These are phyloP conservation scores for Eupithecia dodoneata DNA, from an alignment of 2,888 invertebrate species.

Conservation along the genomic window DNA sequence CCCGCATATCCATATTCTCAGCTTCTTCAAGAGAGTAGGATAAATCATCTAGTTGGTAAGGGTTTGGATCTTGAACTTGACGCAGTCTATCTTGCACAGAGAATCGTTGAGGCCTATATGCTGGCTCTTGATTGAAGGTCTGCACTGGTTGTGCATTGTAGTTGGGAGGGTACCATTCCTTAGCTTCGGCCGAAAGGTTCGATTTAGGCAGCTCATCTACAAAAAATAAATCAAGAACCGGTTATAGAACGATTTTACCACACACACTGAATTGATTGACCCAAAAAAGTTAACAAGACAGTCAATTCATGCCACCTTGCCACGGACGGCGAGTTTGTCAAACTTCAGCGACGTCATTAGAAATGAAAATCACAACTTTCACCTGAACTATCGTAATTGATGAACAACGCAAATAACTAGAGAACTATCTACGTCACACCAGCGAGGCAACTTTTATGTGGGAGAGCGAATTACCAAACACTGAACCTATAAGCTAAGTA, in stretches of 20 bases:
- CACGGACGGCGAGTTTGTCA: constrained; percentile 62
- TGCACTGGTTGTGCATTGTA: constrained; percentile 70
- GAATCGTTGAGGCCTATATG: constrained; percentile 68
- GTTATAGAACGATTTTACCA: constrained; percentile 41
- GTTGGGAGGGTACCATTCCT: constrained; percentile 85
- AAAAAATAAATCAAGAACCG: constrained; percentile 28
- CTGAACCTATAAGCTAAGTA: not conserved
- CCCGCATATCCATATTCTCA: constrained; percentile 75
- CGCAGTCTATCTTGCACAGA: constrained; percentile 79
- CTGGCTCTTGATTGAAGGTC: constrained; percentile 64
- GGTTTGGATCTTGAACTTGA: constrained; percentile 76
- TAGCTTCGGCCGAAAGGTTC: constrained; percentile 83
- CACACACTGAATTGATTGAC: not conserved
- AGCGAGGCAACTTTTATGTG: constrained; percentile 48
- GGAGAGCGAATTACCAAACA: constrained; percentile 52
- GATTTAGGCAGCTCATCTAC: constrained; percentile 73
- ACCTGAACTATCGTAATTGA: constrained; percentile 70
- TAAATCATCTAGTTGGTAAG: constrained; percentile 75
- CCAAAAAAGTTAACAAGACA: constrained; percentile 19
- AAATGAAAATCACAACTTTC: constrained; percentile 81
- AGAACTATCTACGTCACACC: constrained; percentile 61
- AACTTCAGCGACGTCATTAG: constrained; percentile 74
- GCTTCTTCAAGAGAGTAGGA: constrained; percentile 74
- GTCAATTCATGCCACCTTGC: constrained; percentile 46
- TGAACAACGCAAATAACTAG: constrained; percentile 65